Percentiles rank a stretch among this genome's conserved stretches.
These are phyloP conservation scores for Scelioninae gen. 1 DNA, from an alignment of 2,888 invertebrate species.

Conservation along the genomic window DNA sequence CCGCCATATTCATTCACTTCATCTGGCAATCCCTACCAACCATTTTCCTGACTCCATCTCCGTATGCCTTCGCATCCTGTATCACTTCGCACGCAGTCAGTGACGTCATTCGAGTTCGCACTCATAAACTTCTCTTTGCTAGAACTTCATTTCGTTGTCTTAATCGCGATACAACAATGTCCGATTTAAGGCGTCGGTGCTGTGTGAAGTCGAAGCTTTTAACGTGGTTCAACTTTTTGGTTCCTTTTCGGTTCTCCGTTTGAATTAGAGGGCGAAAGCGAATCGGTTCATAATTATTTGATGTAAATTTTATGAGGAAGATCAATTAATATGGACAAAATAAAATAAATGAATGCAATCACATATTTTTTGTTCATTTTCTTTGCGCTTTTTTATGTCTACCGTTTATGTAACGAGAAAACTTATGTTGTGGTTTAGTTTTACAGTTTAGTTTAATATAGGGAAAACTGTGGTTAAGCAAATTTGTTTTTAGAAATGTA, in stretches of 20 bases:
- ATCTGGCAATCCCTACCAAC: slow-evolving; percentile 68
- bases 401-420: no score
- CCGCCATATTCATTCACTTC: slow-evolving; percentile 81
- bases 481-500: no score
- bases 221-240: slow-evolving; percentile 28
- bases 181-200: slow-evolving; percentile 51
- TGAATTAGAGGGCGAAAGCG: slow-evolving; percentile 37
- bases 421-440: no score
- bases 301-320: slow-evolving; percentile 61
- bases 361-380: no score
- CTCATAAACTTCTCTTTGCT: slow-evolving; percentile 76
- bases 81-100: no score
- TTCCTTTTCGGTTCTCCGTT: slow-evolving; percentile 26
- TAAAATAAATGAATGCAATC: no score
- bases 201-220: slow-evolving; percentile 50
- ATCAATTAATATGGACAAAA: no score
- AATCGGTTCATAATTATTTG: slow-evolving; percentile 51
- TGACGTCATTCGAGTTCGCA: slow-evolving; percentile 78
- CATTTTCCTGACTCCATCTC: slow-evolving; percentile 36
- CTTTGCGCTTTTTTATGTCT: no score
- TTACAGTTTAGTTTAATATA: no score
- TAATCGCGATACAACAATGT: slow-evolving; percentile 62
- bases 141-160: slow-evolving; percentile 50
- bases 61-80: no score
- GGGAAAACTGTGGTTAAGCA: no score